Base-by-base conservation (phyloP, 2,888 invertebrate species). In the Acronicta aceris region DNA sequence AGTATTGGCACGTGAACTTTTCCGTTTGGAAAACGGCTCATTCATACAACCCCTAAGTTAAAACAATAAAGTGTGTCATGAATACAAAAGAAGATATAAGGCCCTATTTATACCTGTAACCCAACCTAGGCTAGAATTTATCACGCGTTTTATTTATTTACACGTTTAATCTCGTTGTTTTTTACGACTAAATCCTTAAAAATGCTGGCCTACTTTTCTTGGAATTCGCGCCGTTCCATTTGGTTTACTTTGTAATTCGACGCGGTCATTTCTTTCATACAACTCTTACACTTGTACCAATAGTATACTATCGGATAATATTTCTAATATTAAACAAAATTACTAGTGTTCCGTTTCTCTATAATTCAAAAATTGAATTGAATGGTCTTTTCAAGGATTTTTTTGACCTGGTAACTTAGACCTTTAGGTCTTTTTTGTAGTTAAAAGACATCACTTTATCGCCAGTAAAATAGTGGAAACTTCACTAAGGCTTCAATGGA, bases 31-130 rank as follows among this genome's bases (percentile, higher is more conserved):
- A 38, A 38, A n/a, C 13, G n/a, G n/a, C n/a, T 6, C n/a, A 6
- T 38, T 38, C 6, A 38, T 38, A n/a, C 36, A 36, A 36, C 0
- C 33, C 41, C 43, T 21, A 43, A 47, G 38, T 52, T 56, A 25
- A 56, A 71, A 55, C 52, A 55, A 8, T 64, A 49, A 65, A 67
- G 48, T 57, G 65, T 41, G 65, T 46, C 65, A 43, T 50, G 49
- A 67, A 67, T 53, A 65, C 66, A 53, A 59, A 68, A 71, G 38
- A 71, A 71, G 52, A 71, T 53, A 38, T 50, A 52, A 49, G 27
- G 42, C 10, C 21, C 10, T 21, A n/a, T 38, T 38, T 38, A 36
- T 2, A 38, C 17, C 2, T 8, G 27, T 27, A 47, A 46, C 50
- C 27, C n/a, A 52, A 46, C 15, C 41, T 41, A 49, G n/a, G 13